Evolutionary conservation across 2,113 vertebrate species (phyloP), one percentile per base, ranked within the genome.

Genomic region (Xiphophorus hellerii): DNA sequence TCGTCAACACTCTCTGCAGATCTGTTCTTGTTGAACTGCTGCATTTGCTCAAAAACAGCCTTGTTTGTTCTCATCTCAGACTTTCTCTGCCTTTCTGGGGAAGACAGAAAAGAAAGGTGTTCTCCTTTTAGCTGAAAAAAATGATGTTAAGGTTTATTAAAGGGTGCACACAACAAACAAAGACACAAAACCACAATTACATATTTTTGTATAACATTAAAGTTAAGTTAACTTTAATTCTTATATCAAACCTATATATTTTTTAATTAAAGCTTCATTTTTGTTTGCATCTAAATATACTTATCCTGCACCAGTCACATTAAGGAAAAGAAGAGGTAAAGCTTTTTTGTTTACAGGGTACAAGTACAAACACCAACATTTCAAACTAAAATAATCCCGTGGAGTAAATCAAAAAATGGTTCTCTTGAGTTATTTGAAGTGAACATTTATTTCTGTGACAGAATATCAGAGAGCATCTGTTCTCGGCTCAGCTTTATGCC

Each of bases 1-100:
- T 92, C 80, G 4, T 82, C 74, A 2, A 92, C 75, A 66, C 75
- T 72, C 30, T 87, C 83, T 62, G 78, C 4, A 4, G 74, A 81
- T 69, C 90, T 87, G 28, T 93, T 83, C 58, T 13, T 29, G 42
- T 0, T 54, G 14, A 70, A n/a, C 67, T 30, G 35, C 70, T 78
- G 69, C 62, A 33, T 48, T 71, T 73, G 81, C 20, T 79, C 62
- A 58, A 15, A 3, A 58, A 58, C 58, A 0, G 66, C 69, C 15
- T 42, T 37, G 66, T 31, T 64, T 48, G 35, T 27, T 39, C 25
- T 39, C 3, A 15, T 37, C 66, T 74, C 69, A 0, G 0, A 72
- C 67, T 15, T 84, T 62, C 60, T 20, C 39, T 60, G 71, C 0
- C 54, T 78, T 28, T 71, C 86, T 89, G 80, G 68, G 20, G 35